A percentile compares a stretch with the other conserved stretches of the same genome.
phyloP scores from a whole-genome alignment of 2,797 vertebrate genomes.

The Poecilia picta region DNA sequence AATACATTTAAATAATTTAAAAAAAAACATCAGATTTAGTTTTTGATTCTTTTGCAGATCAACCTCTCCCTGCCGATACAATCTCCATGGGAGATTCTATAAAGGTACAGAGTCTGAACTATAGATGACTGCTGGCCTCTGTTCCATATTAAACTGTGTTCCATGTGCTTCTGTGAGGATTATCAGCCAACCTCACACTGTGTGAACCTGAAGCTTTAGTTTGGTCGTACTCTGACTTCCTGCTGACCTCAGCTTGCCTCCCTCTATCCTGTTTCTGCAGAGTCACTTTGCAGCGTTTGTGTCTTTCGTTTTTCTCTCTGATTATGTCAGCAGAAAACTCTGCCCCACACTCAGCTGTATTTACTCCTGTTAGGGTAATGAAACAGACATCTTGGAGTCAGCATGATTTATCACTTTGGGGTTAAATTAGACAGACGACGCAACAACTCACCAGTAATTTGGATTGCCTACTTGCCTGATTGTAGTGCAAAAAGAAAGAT shows the following conservation, averaged over 20 bases:
- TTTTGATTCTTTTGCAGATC: background rate
- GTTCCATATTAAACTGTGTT: background rate
- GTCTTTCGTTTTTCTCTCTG: background rate
- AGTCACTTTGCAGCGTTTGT: constrained; percentile 30
- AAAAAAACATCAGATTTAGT: background rate
- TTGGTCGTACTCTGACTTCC: constrained; percentile 53
- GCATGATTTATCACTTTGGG: background rate
- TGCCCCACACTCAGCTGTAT: background rate
- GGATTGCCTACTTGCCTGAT: background rate
- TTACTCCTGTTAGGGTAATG: constrained; percentile 12
- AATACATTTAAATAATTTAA: background rate
- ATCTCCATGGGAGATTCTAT: background rate
- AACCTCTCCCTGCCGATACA: background rate
- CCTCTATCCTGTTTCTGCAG: constrained; percentile 25
- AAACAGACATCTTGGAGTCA: background rate
- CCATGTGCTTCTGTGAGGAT: constrained; percentile 16
- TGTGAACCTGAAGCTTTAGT: constrained; percentile 43
- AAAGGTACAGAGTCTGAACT: constrained; percentile 5
- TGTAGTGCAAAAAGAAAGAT: background rate
- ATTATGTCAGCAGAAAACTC: constrained; percentile 8
- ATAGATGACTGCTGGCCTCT: background rate
- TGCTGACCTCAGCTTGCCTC: constrained; percentile 39
- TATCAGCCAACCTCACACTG: constrained; percentile 41
- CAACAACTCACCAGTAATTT: background rate
- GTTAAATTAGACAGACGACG: background rate